phyloP scores from a whole-genome alignment of 2,888 invertebrate genomes.

The Pyrochroa serraticornis region DNA sequence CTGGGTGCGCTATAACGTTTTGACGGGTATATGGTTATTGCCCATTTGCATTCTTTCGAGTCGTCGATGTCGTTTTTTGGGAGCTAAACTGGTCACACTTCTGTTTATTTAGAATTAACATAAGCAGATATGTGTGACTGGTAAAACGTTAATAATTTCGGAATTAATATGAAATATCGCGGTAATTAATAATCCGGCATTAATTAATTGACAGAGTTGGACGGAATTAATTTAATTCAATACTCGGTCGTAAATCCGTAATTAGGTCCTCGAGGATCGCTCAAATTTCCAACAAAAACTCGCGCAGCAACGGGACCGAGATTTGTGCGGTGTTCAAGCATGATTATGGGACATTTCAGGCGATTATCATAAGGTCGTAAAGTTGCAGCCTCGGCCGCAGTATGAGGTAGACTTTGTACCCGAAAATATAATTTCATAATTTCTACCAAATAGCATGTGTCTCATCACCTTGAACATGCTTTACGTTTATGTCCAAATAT shows the following conservation, averaged over 20 bases:
- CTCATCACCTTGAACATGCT: constrained; percentile 41
- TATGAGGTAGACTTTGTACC: no score
- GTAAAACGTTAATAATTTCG: constrained; percentile 41
- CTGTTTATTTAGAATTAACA: constrained; percentile 30
- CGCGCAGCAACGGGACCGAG: no score
- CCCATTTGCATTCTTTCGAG: constrained; percentile 31
- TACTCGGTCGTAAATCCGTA: constrained; percentile 17
- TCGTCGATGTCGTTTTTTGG: constrained; percentile 25
- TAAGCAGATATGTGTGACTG: constrained; percentile 36
- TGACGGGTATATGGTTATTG: constrained; percentile 37
- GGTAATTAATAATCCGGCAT: constrained; percentile 33
- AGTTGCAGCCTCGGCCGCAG: no score
- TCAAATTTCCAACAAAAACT: no score
- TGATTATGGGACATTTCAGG: no score
- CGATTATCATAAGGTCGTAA: no score
- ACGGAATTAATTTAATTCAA: constrained; percentile 26
- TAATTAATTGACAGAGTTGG: constrained; percentile 24
- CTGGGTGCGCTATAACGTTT: constrained; percentile 36
- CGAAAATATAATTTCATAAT: constrained; percentile 17
- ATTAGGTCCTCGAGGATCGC: constrained; percentile 5
- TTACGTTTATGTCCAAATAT: constrained; percentile 40
- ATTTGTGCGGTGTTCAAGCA: no score
- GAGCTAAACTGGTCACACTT: constrained; percentile 29
- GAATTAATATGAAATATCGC: constrained; percentile 41
- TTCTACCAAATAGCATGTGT: constrained; percentile 32